phyloP scores from a whole-genome alignment of 2,888 invertebrate genomes.

The Lumbricus terrestris region DNA sequence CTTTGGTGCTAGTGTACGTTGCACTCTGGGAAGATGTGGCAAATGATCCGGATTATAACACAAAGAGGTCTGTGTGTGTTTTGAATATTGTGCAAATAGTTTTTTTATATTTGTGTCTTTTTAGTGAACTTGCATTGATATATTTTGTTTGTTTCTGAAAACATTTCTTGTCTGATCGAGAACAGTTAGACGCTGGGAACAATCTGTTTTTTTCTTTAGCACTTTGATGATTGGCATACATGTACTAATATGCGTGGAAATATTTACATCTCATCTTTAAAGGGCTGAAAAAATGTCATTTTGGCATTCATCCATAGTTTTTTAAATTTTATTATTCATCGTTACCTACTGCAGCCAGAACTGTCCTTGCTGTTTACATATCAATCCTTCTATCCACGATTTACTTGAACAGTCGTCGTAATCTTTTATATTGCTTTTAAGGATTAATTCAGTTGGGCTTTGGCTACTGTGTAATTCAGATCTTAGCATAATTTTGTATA shows the following conservation, averaged over 20 bases:
- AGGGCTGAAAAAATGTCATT: too few relatives aligned
- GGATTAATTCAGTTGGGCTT: not conserved
- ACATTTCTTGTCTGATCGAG: not conserved
- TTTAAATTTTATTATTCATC: not conserved
- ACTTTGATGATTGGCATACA: too few relatives aligned
- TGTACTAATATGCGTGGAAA: too few relatives aligned
- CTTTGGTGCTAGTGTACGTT: constrained; percentile 62
- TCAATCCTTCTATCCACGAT: not conserved
- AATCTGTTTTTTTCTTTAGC: too few relatives aligned
- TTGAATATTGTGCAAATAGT: not conserved
- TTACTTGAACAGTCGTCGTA: not conserved
- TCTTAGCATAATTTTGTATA: too few relatives aligned
- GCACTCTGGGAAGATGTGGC: constrained; percentile 60
- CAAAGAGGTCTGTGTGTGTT: constrained; percentile 57
- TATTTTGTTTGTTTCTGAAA: not conserved
- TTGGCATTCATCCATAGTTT: too few relatives aligned
- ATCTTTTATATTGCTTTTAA: not conserved
- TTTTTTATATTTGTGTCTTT: not conserved
- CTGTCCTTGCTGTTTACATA: not conserved
- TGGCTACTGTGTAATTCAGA: too few relatives aligned
- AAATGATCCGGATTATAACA: constrained; percentile 61
- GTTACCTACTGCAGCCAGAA: not conserved
- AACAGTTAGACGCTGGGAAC: too few relatives aligned
- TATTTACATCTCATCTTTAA: too few relatives aligned
- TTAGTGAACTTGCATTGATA: not conserved